Base-by-base conservation (phyloP, 2,113 vertebrate genomes). In the Apus apus region DNA sequence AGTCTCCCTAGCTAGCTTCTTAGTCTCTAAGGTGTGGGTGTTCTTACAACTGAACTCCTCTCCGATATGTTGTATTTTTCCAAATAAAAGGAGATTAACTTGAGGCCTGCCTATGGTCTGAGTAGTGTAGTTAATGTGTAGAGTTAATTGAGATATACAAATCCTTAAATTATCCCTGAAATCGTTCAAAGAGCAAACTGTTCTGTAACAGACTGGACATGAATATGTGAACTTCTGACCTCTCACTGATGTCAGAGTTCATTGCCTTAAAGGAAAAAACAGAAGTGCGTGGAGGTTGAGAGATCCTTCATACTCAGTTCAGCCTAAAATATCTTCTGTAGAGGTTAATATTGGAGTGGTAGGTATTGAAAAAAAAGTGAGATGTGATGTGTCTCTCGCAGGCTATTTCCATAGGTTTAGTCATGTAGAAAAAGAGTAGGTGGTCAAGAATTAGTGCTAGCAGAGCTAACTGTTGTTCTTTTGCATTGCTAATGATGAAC, bases 361-460 rank as follows among this genome's bases (percentile, higher is more conserved):
- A 67, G 76, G 75, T 68, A 72, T 68, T 86, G 60, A 74, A 71
- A 50, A 74, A 71, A 50, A 50, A 83, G 84, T n/a, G 54, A 57
- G 78, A 38, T 3, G 29, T 20, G 6, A 34, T 32, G 79, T 73
- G 75, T 86, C 95, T 77, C 88, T 81, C 1, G 3, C 9, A 73
- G 72, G 86, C 80, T 85, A 53, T 93, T 95, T 87, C 94, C 80
- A 81, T 79, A 90, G 90, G 73, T 83, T 97, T 96, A 96, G 93
- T 96, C 96, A 96, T 92, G 92, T 94, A 90, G 90, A 94, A 94
- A 96, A 83, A 91, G 94, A 80, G 93, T 95, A 93, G 91, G 88
- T 93, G 82, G 85, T 96, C 94, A 93, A 91, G 90, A 95, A 96
- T 87, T 87, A 95, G 90, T 40, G 77, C 92, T 94, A 91, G 85